Conservation (phyloP, 2,888 invertebrate species). For the Lacanobia wlatinum region DNA sequence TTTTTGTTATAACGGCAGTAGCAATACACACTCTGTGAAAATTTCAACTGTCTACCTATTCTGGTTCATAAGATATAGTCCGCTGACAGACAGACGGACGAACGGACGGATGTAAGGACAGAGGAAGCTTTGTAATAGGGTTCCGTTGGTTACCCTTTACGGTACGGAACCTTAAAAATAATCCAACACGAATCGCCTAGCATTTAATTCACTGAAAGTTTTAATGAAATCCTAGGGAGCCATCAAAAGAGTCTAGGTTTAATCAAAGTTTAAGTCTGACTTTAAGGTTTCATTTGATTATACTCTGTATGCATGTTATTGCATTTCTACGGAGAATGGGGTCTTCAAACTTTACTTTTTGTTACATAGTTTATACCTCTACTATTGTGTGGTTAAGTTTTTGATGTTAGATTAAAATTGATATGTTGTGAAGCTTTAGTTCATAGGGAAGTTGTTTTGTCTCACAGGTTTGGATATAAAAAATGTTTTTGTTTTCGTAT, state of each 20-base stretch:
- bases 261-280: slow-evolving; percentile 53
- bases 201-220: slow-evolving; percentile 41
- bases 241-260: slow-evolving; percentile 40
- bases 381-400: too few relatives aligned
- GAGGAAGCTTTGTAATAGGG: too few relatives aligned
- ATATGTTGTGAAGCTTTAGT: not conserved
- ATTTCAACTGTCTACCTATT: too few relatives aligned
- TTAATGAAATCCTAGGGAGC: slow-evolving; percentile 46
- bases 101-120: too few relatives aligned
- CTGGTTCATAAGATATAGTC: too few relatives aligned
- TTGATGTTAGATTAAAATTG: too few relatives aligned
- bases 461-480: not conserved
- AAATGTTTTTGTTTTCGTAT: too few relatives aligned
- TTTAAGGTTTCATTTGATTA: slow-evolving; percentile 47
- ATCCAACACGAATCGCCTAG: slow-evolving; percentile 13
- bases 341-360: slow-evolving; percentile 39
- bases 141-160: too few relatives aligned
- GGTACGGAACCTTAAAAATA: not conserved
- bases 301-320: slow-evolving; percentile 43
- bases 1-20: too few relatives aligned
- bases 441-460: too few relatives aligned
- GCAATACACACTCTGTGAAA: too few relatives aligned
- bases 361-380: not conserved
- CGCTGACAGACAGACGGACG: too few relatives aligned
- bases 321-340: slow-evolving; percentile 10